These are phyloP conservation scores for Rhinolophus ferrumequinum DNA, from an alignment of 2,113 vertebrate genomes.

Conservation along the genomic window DNA sequence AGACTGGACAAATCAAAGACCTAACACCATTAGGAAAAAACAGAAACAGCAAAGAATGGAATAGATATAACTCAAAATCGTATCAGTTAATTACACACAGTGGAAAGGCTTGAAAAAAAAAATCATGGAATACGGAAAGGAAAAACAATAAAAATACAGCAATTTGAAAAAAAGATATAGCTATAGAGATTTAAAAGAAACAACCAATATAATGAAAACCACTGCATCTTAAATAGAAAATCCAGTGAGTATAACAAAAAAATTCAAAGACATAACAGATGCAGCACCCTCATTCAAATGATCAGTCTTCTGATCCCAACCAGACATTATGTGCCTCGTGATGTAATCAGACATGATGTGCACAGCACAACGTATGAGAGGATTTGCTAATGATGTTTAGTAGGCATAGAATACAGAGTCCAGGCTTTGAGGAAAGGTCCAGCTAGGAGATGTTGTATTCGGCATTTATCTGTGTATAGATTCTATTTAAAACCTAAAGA, in stretches of 20 bases:
- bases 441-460: background rate
- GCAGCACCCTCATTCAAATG: background rate
- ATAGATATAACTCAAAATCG: background rate
- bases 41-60: background rate
- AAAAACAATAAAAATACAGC: background rate
- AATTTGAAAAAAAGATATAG: background rate
- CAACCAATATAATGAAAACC: background rate
- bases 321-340: background rate
- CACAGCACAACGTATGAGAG: background rate
- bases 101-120: background rate
- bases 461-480: background rate
- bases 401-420: background rate
- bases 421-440: background rate
- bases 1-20: background rate
- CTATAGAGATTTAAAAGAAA: background rate
- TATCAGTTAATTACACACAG: background rate
- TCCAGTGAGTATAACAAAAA: background rate
- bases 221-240: background rate
- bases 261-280: background rate
- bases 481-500: background rate
- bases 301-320: background rate
- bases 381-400: background rate
- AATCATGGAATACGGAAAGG: background rate
- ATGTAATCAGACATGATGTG: background rate
- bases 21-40: background rate